Evolutionary conservation across 2,888 invertebrate species (phyloP).

Genomic region (Yponomeuta malinellus): DNA sequence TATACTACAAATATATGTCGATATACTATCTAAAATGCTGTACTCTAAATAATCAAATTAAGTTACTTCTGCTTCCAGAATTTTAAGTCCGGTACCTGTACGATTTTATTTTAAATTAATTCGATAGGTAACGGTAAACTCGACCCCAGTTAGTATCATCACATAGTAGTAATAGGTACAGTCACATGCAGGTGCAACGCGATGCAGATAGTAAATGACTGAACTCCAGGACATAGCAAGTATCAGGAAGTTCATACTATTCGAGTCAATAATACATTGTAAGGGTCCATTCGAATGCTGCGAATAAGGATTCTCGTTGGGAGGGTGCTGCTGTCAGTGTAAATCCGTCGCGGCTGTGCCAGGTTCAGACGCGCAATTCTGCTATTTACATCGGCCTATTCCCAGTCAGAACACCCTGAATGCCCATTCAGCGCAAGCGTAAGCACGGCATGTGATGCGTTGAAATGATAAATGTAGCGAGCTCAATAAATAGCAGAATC

Average conservation of each 20-base stretch:
- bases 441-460: neutral
- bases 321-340: neutral
- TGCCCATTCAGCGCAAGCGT: neutral
- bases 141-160: neutral
- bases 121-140: no score
- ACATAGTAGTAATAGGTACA: neutral
- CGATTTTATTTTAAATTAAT: no score
- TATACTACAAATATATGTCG: no score
- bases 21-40: no score
- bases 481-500: constrained; percentile 9
- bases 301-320: neutral
- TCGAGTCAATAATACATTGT: neutral
- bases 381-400: neutral
- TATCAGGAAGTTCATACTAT: neutral
- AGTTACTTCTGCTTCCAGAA: no score
- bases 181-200: constrained; percentile 6
- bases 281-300: neutral
- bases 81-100: no score
- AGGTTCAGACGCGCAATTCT: neutral
- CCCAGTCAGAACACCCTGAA: neutral
- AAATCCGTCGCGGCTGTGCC: constrained; percentile 4
- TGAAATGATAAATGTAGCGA: neutral
- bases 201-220: neutral
- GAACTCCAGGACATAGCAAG: neutral
- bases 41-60: no score